Evolutionary conservation across 2,888 invertebrate genomes (phyloP).

Genomic region (Apoda limacodes): DNA sequence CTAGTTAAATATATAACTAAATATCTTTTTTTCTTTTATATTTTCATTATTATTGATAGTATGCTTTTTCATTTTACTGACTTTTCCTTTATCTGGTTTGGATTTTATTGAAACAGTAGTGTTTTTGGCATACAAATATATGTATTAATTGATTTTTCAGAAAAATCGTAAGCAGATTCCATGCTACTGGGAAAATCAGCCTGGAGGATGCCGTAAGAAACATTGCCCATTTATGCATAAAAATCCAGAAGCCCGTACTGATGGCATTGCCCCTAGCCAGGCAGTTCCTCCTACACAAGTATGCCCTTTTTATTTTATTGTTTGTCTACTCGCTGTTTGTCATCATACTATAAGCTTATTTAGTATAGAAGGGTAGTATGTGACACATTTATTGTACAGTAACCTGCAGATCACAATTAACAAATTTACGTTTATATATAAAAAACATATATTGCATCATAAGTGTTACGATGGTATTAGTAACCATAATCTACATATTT

Average conservation of each 20-base stretch:
- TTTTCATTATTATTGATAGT: conserved; percentile 1
- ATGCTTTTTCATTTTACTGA: too few species aligned
- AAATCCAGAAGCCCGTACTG: conserved; percentile 60
- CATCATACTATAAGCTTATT: conserved; percentile 3
- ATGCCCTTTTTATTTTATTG: conserved; percentile 20
- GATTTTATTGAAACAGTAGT: too few species aligned
- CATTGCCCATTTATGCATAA: conserved; percentile 87
- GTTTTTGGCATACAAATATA: too few species aligned
- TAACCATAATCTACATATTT: too few species aligned
- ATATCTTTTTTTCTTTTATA: conserved; percentile 1
- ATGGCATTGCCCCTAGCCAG: conserved; percentile 60
- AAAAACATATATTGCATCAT: too few species aligned
- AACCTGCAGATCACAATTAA: too few species aligned
- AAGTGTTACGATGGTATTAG: too few species aligned
- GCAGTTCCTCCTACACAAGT: conserved; percentile 36
- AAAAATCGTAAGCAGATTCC: conserved; percentile 86
- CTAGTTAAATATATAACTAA: too few species aligned
- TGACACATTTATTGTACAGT: too few species aligned
- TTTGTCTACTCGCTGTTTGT: conserved; percentile 9
- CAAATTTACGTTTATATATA: too few species aligned
- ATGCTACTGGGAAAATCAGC: conserved; percentile 90
- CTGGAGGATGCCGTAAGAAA: conserved; percentile 85
- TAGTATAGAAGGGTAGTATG: conserved; percentile 1
- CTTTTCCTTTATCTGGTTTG: too few species aligned
- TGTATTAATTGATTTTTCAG: too few species aligned